Conservation (phyloP, 1,140 invertebrate genomes). For the Micrasema longulum region DNA sequence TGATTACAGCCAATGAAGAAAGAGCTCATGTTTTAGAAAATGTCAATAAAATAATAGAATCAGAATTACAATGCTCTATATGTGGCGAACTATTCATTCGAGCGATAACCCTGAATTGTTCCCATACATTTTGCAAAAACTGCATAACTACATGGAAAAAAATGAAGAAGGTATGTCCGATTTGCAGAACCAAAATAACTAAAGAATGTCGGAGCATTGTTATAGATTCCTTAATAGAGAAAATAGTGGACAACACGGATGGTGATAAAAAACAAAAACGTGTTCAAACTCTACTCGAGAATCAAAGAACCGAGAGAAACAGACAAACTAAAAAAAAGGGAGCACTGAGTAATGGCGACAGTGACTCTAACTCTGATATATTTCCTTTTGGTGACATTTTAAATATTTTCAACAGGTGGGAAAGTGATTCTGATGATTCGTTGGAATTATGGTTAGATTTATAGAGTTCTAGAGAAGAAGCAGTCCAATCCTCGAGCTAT, state of each 20-base stretch:
- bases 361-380: too few species aligned
- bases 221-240: conserved; percentile 73
- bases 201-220: conserved; percentile 69
- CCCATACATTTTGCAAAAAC: conserved; percentile 81
- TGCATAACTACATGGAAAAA: conserved; percentile 82
- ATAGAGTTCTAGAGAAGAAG: too few species aligned
- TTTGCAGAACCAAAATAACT: conserved; percentile 69
- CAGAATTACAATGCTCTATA: conserved; percentile 81
- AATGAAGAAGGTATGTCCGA: conserved; percentile 79
- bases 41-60: conserved; percentile 77
- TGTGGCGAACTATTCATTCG: conserved; percentile 82
- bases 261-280: conserved; percentile 66
- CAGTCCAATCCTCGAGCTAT: too few species aligned
- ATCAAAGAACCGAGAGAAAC: too few species aligned
- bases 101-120: conserved; percentile 79
- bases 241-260: conserved; percentile 73
- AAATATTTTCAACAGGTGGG: too few species aligned
- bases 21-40: conserved; percentile 63
- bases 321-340: too few species aligned
- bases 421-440: too few species aligned
- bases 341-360: too few species aligned
- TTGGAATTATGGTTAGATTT: too few species aligned
- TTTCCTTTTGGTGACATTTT: too few species aligned
- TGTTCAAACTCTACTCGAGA: conserved; percentile 64
- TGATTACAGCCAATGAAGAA: conserved; percentile 60